These are phyloP conservation scores for Elachura formosa DNA, from an alignment of 2,113 vertebrate species.

Conservation along the genomic window DNA sequence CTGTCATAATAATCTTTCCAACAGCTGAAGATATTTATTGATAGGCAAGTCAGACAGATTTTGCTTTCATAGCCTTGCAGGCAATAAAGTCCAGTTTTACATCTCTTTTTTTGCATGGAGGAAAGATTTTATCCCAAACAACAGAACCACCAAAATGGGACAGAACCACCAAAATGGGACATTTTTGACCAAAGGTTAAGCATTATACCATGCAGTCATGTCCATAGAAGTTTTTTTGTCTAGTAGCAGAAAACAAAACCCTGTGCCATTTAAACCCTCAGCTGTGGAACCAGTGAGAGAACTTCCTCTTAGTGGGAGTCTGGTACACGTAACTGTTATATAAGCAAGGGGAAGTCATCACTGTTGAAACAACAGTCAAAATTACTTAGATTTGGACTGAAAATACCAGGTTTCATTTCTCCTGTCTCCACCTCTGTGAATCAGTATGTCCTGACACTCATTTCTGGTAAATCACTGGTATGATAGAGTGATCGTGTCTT, in stretches of 20 bases:
- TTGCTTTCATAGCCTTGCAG: neutral
- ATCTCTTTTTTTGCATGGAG: neutral
- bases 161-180: no score
- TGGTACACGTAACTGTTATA: neutral
- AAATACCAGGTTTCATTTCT: neutral
- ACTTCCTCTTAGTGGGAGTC: neutral
- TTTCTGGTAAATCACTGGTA: neutral
- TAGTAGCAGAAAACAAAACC: neutral
- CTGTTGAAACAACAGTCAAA: neutral
- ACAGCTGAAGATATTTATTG: neutral
- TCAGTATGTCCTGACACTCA: neutral
- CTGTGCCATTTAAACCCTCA: neutral
- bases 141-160: neutral
- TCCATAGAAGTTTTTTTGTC: neutral
- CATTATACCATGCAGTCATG: accelerated
- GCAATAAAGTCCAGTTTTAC: neutral
- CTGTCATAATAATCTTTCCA: neutral
- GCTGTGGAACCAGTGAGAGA: neutral
- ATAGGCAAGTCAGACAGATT: neutral
- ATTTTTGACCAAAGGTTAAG: neutral
- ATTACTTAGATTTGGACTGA: neutral
- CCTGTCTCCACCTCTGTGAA: neutral
- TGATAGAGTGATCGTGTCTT: neutral
- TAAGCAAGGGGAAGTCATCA: neutral
- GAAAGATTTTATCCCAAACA: neutral